Conservation (phyloP, 2,888 invertebrate genomes). For the Glyphotaelius pellucidus region DNA sequence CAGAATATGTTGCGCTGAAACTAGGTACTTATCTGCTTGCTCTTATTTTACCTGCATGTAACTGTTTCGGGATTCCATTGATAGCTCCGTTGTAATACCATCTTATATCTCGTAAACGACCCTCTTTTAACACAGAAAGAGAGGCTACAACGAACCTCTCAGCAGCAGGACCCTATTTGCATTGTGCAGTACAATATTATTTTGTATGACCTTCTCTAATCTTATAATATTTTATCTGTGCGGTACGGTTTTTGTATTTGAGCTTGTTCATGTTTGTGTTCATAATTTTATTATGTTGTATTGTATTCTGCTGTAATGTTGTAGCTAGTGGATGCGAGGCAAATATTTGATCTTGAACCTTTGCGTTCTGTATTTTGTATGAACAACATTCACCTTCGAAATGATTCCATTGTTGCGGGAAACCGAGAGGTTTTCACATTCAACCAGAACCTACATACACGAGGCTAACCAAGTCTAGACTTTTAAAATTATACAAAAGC, state of each 20-base stretch:
- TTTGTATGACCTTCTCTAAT: not conserved
- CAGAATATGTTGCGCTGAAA: no score
- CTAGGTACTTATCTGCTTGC: no score
- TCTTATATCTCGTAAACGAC: no score
- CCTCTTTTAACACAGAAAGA: no score
- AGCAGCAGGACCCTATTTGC: no score
- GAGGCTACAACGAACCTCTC: no score
- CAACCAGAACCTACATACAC: not conserved
- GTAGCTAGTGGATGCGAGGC: not conserved
- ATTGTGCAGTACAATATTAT: no score
- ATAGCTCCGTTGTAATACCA: no score
- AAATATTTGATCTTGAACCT: constrained; percentile 26
- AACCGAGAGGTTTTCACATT: not conserved
- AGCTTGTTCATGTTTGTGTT: not conserved
- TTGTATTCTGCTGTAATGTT: not conserved
- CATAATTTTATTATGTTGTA: not conserved
- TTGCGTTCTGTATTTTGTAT: not conserved
- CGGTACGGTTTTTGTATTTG: not conserved
- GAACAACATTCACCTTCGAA: constrained; percentile 1
- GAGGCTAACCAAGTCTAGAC: not conserved
- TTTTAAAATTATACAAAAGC: not conserved
- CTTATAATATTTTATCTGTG: not conserved
- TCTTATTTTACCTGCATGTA: no score
- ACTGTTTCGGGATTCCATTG: no score
- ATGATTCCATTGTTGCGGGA: not conserved